Evolutionary conservation across 2,113 vertebrate genomes (phyloP).

Genomic region (Forbesichthys papilliferus): DNA sequence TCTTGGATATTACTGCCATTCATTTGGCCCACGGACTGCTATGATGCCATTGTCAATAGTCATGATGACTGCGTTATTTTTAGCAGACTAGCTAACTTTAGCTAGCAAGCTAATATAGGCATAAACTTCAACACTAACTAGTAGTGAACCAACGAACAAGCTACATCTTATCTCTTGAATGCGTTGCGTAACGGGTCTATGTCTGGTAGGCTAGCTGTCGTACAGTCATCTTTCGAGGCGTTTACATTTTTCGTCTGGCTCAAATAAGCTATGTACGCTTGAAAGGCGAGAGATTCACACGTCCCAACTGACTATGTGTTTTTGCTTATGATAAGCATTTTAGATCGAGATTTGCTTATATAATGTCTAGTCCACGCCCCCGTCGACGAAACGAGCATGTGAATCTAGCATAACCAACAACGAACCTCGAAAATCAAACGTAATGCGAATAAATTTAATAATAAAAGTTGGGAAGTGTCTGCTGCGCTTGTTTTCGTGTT

Average conservation of each 20-base stretch:
- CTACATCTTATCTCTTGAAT: constrained; percentile 74
- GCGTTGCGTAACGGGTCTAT: constrained; percentile 53
- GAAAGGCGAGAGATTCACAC: constrained; percentile 35
- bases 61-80: constrained; percentile 72
- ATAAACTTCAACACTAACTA: constrained; percentile 73
- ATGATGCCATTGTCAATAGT: constrained; percentile 62
- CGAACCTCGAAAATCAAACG: constrained; percentile 27
- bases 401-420: constrained; percentile 23
- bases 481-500: constrained; percentile 48
- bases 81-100: constrained; percentile 73
- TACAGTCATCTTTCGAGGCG: constrained; percentile 56
- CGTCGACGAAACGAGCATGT: constrained; percentile 10
- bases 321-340: constrained; percentile 60
- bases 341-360: constrained; percentile 23
- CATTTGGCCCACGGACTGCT: constrained; percentile 60
- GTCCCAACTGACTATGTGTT: constrained; percentile 42
- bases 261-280: constrained; percentile 47
- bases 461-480: constrained; percentile 52
- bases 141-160: constrained; percentile 63
- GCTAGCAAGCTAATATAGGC: constrained; percentile 70
- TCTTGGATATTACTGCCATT: constrained; percentile 74
- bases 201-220: constrained; percentile 47
- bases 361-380: constrained; percentile 38
- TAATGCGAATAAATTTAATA: constrained; percentile 27
- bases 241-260: constrained; percentile 68